phyloP scores from a whole-genome alignment of 2,113 vertebrate genomes.

The Trogon surrucura region DNA sequence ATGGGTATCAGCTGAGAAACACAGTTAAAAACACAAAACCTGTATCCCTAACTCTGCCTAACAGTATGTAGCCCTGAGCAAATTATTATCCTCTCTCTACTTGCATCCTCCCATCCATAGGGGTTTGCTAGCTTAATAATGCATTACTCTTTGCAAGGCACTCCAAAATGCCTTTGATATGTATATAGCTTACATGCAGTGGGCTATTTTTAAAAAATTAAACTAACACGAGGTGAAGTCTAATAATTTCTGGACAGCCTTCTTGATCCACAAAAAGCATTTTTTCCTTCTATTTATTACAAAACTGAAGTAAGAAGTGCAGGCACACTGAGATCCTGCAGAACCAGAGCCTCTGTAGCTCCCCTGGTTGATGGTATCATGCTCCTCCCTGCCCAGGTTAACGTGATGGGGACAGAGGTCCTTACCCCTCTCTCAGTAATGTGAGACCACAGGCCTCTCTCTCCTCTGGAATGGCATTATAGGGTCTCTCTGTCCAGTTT shows the following conservation, averaged over 20 bases:
- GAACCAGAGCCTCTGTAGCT: not conserved
- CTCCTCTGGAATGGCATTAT: not conserved
- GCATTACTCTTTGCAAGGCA: conserved; percentile 15
- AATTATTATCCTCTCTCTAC: not conserved
- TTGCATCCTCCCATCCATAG: not conserved
- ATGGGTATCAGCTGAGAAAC: not conserved
- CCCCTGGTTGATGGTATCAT: accelerated
- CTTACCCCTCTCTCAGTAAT: not conserved
- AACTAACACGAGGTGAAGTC: not conserved
- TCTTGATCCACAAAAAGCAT: not conserved
- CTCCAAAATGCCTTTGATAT: not conserved
- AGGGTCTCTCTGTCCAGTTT: not conserved
- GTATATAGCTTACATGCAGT: not conserved
- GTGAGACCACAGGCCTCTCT: not conserved
- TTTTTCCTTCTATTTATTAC: not conserved
- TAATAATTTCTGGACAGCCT: not conserved
- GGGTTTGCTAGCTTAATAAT: conserved; percentile 21
- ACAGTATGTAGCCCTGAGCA: not conserved
- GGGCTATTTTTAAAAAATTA: not conserved
- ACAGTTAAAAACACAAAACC: not conserved
- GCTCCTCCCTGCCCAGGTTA: accelerated
- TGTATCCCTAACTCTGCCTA: not conserved
- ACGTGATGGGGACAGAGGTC: not conserved
- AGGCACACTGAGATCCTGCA: not conserved
- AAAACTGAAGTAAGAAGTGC: not conserved